Conservation (phyloP, 2,797 vertebrate genomes). For the Monodelphis domestica region DNA sequence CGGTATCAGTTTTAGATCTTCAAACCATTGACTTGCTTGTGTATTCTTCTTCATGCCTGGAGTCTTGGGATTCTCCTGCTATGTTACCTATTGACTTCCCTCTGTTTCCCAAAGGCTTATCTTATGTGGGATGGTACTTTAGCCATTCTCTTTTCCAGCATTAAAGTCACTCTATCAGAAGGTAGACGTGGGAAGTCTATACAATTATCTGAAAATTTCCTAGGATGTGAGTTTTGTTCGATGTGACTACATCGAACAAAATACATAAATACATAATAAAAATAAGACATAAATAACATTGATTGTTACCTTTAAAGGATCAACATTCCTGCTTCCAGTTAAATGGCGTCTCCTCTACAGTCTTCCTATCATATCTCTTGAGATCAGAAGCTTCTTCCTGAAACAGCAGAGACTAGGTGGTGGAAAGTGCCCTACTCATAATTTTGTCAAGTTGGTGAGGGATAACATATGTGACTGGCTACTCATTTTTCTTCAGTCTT, state of each 20-base stretch:
- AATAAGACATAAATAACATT: too few species aligned
- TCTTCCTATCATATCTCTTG: background rate
- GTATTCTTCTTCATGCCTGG: background rate
- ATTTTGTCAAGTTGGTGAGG: too few species aligned
- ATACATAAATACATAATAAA: too few species aligned
- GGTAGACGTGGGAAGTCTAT: background rate
- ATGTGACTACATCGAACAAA: too few species aligned
- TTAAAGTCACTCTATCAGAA: slow-evolving; percentile 2
- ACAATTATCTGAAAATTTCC: background rate
- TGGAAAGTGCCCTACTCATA: too few species aligned
- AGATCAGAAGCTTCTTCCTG: background rate
- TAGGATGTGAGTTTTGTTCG: background rate
- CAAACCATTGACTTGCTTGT: background rate
- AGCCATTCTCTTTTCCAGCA: background rate
- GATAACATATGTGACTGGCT: too few species aligned
- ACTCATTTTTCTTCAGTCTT: too few species aligned
- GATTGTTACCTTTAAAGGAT: background rate
- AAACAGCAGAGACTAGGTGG: too few species aligned
- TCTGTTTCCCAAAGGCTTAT: background rate
- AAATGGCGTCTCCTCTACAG: background rate
- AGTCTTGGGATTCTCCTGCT: background rate
- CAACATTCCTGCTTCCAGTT: background rate
- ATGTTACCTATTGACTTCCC: background rate
- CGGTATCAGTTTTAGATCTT: background rate
- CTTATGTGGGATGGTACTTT: background rate